A percentile compares a stretch with the other conserved stretches of the same genome.
phyloP scores from a whole-genome alignment of 1,140 invertebrate genomes.

The Sarcophaga peregrina region DNA sequence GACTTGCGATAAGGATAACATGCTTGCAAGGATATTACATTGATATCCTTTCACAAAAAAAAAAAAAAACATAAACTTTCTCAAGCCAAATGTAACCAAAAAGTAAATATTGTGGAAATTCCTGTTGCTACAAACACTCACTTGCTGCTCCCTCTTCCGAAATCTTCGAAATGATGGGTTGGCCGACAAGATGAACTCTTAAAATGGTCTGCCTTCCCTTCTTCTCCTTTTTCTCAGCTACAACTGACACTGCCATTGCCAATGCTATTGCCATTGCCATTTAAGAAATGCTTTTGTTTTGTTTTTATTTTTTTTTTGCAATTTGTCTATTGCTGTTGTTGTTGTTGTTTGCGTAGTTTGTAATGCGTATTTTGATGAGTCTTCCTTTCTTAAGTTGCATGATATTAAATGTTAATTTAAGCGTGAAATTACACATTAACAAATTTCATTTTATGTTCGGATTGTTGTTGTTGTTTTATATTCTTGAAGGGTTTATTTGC shows the following conservation, averaged over 20 bases:
- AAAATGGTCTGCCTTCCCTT: too few relatives aligned
- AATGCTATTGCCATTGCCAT: too few relatives aligned
- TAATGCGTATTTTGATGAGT: slow-evolving; percentile 15
- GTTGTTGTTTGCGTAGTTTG: neutral
- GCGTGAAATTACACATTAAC: slow-evolving; percentile 57
- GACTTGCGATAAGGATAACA: slow-evolving; percentile 49
- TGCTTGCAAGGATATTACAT: slow-evolving; percentile 42
- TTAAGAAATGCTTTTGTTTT: too few relatives aligned
- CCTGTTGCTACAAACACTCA: slow-evolving; percentile 22
- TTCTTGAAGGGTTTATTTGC: neutral
- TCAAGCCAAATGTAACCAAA: neutral
- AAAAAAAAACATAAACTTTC: slow-evolving; percentile 7
- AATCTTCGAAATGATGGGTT: neutral
- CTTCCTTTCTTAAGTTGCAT: slow-evolving; percentile 24
- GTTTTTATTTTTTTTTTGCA: too few relatives aligned
- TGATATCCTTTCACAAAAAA: slow-evolving; percentile 27
- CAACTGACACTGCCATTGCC: too few relatives aligned
- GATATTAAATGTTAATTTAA: slow-evolving; percentile 60
- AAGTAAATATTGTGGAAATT: slow-evolving; percentile 28
- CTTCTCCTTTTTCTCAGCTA: too few relatives aligned
- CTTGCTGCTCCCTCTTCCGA: neutral
- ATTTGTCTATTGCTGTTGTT: neutral
- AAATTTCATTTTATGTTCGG: neutral
- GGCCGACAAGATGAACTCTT: too few relatives aligned
- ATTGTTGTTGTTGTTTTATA: neutral